phyloP scores from a whole-genome alignment of 2,888 invertebrate species.

The Gibbula magus region DNA sequence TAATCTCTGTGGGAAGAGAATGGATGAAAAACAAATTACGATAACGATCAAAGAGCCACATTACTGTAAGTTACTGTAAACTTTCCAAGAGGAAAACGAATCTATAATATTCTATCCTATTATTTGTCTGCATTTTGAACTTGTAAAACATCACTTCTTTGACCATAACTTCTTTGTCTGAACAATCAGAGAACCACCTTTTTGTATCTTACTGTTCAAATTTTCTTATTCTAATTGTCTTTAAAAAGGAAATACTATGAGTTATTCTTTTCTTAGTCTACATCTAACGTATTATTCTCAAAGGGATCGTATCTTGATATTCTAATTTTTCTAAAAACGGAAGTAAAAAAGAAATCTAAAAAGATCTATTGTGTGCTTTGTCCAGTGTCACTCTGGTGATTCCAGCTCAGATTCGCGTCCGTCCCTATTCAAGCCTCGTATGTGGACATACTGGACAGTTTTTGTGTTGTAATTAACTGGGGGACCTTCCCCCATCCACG shows the following conservation, averaged over 20 bases:
- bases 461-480: conserved; percentile 65
- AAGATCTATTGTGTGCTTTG: too few species aligned
- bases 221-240: background rate
- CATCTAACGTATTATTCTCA: too few species aligned
- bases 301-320: background rate
- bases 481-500: conserved; percentile 62
- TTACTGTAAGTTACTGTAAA: too few species aligned
- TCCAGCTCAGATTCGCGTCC: conserved; percentile 72
- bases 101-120: background rate
- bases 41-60: too few species aligned
- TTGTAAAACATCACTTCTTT: too few species aligned
- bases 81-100: too few species aligned
- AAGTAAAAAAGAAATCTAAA: background rate
- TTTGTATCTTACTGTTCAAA: background rate
- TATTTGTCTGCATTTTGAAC: too few species aligned
- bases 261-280: too few species aligned
- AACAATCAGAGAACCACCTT: background rate
- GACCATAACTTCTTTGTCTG: background rate
- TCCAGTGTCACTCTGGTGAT: conserved; percentile 59
- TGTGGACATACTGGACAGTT: conserved; percentile 77
- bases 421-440: conserved; percentile 75
- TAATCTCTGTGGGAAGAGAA: too few species aligned
- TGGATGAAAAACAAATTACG: too few species aligned
- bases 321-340: background rate
- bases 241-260: background rate